These are phyloP conservation scores for Achlya flavicornis DNA, from an alignment of 2,888 invertebrate genomes.

Conservation along the genomic window DNA sequence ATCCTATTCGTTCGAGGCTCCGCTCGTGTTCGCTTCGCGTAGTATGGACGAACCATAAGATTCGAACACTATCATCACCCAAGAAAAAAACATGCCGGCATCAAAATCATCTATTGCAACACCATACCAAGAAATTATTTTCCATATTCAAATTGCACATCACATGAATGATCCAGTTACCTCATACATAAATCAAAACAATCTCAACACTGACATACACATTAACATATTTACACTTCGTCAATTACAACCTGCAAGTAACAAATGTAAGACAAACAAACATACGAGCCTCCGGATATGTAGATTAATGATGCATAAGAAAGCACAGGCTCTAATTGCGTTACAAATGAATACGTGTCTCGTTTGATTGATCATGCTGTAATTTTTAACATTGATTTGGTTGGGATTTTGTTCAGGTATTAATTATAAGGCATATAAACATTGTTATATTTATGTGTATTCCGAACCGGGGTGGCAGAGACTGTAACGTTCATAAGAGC, in stretches of 20 bases:
- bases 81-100: too few species aligned
- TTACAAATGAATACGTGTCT: slow-evolving; percentile 71
- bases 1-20: too few species aligned
- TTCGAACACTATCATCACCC: too few species aligned
- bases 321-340: slow-evolving; percentile 70
- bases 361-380: slow-evolving; percentile 55
- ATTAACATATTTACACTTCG: slow-evolving; percentile 49
- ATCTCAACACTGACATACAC: slow-evolving; percentile 29
- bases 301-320: slow-evolving; percentile 74
- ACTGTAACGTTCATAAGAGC: too few species aligned
- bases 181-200: slow-evolving; percentile 34
- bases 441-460: background rate
- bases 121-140: background rate
- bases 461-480: too few species aligned
- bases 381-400: slow-evolving; percentile 43
- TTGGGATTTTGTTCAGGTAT: slow-evolving; percentile 13
- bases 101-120: too few species aligned
- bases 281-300: slow-evolving; percentile 65
- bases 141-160: background rate
- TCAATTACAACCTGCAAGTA: slow-evolving; percentile 35
- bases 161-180: background rate
- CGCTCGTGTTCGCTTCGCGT: too few species aligned
- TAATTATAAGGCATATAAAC: background rate
- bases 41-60: too few species aligned
- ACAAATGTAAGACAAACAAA: slow-evolving; percentile 62